A percentile compares a stretch with the other conserved stretches of the same genome.
phyloP scores from a whole-genome alignment of 2,888 invertebrate genomes.

The Cephus runcator region DNA sequence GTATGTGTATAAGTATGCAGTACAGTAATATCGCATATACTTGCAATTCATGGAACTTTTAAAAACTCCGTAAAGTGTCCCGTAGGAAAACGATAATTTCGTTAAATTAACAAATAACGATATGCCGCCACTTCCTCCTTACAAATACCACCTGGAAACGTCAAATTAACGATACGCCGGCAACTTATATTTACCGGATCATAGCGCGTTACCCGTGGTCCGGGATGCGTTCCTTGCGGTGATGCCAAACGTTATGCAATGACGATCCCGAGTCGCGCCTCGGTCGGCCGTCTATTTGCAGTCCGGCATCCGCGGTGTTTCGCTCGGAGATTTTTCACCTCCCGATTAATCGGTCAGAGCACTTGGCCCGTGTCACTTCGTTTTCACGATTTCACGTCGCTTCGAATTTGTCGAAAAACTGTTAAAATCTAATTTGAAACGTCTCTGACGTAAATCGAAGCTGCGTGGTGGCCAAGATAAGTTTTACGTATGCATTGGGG shows the following conservation, averaged over 20 bases:
- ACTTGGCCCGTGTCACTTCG: not conserved
- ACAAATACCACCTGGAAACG: not conserved
- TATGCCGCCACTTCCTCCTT: not conserved
- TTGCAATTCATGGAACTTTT: not conserved
- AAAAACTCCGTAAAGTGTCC: not conserved
- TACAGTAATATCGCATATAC: not conserved
- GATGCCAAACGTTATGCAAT: constrained; percentile 32
- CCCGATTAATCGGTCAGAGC: not conserved
- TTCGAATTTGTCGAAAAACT: not conserved
- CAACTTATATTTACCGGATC: constrained; percentile 38
- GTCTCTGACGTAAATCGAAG: not conserved
- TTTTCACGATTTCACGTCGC: not conserved
- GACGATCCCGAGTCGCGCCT: not conserved
- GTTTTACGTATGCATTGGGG: not conserved
- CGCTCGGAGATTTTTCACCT: not conserved
- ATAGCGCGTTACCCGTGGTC: constrained; percentile 37
- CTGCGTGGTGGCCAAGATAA: not conserved
- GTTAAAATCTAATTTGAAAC: too few species aligned
- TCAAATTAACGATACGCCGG: not conserved
- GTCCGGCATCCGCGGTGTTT: not conserved
- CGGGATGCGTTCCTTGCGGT: constrained; percentile 32
- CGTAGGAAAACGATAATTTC: not conserved
- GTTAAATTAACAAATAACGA: not conserved
- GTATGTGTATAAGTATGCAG: not conserved
- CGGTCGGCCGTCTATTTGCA: not conserved